Base-by-base conservation (phyloP, 2,797 vertebrate species). In the Loris lydekkerianus region DNA sequence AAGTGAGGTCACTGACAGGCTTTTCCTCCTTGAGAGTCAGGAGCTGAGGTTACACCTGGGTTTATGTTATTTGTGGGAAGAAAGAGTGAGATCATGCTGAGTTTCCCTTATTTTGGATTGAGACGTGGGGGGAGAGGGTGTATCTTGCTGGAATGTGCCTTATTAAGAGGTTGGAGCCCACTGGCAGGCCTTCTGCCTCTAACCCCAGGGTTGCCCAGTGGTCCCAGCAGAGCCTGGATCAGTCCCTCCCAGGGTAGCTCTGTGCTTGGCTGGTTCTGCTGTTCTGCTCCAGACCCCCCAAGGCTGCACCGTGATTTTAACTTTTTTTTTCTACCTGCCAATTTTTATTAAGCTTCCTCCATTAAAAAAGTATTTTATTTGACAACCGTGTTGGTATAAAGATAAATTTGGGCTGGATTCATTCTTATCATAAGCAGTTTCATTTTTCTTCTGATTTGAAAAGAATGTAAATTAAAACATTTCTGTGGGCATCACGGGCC, bases 1-100 rank as follows among this genome's bases (percentile, higher is more conserved):
- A 92, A 43, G 25, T 92, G 81, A 96, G 46, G 21, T 96, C 95
- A 87, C 43, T 29, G n/a, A 86, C 25, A 58, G 92, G 37, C n/a
- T 78, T 83, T 93, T 70, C 69, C 67, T 77, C 43, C 56, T 76
- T 58, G 37, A 15, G 63, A 53, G 9, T 67, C 43, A 53, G 49
- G 15, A 31, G 37, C 11, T 84, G 94, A 95, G 23, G 53, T 89
- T 65, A 91, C 46, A 40, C 25, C 23, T 67, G 70, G 49, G 27
- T 53, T 78, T 92, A 49, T 82, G 89, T 92, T 85, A 56, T 67
- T 67, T 69, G 40, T 75, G 67, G 31, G 46, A 80, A 89, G 53
- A 75, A 58, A 72, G 61, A 73, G 31, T 82, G 73, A 91, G n/a
- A 49, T 46, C 89, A 56, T 15, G 58, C 18, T 31, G 40, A 7